Evolutionary conservation across 2,888 invertebrate species (phyloP).

Genomic region (Perizoma flavofasciatum): DNA sequence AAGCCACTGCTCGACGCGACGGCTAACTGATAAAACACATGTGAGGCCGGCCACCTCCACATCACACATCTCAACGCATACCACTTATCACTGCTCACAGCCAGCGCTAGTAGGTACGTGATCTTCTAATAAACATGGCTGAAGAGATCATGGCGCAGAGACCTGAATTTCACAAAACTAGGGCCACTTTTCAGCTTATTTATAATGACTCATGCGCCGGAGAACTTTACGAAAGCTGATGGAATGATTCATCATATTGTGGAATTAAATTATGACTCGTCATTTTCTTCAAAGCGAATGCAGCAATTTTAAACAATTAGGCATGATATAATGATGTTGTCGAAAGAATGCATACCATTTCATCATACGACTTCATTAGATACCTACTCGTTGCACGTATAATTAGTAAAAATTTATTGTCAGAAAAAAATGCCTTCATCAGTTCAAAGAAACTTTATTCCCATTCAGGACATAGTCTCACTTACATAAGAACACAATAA

Average conservation of each 20-base stretch:
- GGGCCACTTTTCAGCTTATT: neutral
- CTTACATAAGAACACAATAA: too few relatives aligned
- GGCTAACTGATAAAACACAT: constrained; percentile 58
- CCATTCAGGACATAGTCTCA: too few relatives aligned
- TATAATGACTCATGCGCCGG: constrained; percentile 20
- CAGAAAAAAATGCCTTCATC: too few relatives aligned
- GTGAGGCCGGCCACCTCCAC: constrained; percentile 51
- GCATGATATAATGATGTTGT: neutral
- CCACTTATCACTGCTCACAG: constrained; percentile 9
- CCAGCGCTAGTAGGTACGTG: constrained; percentile 2
- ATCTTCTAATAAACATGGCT: constrained; percentile 14
- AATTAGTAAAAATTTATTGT: constrained; percentile 1
- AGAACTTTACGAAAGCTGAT: constrained; percentile 18
- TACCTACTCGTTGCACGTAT: constrained; percentile 3
- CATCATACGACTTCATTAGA: constrained; percentile 10
- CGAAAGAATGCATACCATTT: constrained; percentile 14
- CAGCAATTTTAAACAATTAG: constrained; percentile 8
- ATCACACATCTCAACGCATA: constrained; percentile 42
- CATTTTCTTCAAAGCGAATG: constrained; percentile 21
- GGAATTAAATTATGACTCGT: constrained; percentile 17
- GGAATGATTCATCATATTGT: constrained; percentile 26
- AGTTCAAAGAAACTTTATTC: too few relatives aligned
- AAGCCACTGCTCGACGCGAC: constrained; percentile 51
- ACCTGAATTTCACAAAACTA: constrained; percentile 8
- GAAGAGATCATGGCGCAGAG: constrained; percentile 3